These are phyloP conservation scores for Parnassius orleans DNA, from an alignment of 2,888 invertebrate genomes.

Conservation along the genomic window DNA sequence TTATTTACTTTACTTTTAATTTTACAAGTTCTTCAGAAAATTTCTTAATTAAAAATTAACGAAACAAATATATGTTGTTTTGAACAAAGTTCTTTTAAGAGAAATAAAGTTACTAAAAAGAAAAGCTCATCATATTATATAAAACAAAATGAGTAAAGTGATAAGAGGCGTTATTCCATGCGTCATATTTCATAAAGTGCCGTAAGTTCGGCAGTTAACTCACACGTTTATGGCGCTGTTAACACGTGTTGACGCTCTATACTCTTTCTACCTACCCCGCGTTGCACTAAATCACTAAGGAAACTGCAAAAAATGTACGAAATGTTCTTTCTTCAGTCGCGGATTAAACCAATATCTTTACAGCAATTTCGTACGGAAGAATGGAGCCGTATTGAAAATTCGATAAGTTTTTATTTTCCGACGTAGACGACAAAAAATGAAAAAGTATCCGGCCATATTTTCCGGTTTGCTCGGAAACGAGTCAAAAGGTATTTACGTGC, in stretches of 20 bases:
- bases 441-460: slow-evolving; percentile 47
- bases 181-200: slow-evolving; percentile 78
- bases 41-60: too few relatives aligned
- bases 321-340: slow-evolving; percentile 33
- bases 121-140: slow-evolving; percentile 30
- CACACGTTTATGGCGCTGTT: slow-evolving; percentile 73
- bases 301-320: slow-evolving; percentile 45
- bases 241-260: slow-evolving; percentile 75
- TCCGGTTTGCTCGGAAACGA: slow-evolving; percentile 52
- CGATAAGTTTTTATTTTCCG: slow-evolving; percentile 32
- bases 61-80: too few relatives aligned
- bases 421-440: slow-evolving; percentile 39
- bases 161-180: slow-evolving; percentile 66
- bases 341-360: slow-evolving; percentile 24
- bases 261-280: slow-evolving; percentile 55
- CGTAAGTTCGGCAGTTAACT: slow-evolving; percentile 78
- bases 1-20: too few relatives aligned
- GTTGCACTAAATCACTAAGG: slow-evolving; percentile 59
- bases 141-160: slow-evolving; percentile 56
- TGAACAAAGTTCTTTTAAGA: too few relatives aligned
- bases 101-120: background rate
- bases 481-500: slow-evolving; percentile 55
- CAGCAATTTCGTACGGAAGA: slow-evolving; percentile 22
- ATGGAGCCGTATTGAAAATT: slow-evolving; percentile 27
- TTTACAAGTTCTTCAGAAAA: too few relatives aligned